phyloP scores from a whole-genome alignment of 2,888 invertebrate species.

The Eledona agricola region DNA sequence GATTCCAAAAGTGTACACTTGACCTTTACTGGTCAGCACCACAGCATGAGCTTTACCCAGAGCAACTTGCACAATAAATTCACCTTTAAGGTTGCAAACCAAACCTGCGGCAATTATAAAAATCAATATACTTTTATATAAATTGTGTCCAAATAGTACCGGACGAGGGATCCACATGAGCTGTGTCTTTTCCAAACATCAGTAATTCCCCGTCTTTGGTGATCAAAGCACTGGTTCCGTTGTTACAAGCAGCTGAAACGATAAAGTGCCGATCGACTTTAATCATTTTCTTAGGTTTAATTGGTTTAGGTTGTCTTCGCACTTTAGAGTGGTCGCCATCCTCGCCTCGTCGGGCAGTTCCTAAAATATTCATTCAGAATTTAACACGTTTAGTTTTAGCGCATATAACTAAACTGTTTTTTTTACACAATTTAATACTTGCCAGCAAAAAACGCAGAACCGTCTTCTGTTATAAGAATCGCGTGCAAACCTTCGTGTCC shows the following conservation, averaged over 20 bases:
- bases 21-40: conserved; percentile 85
- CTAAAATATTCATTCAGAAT: no score
- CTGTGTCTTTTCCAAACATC: conserved; percentile 94
- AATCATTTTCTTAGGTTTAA: conserved; percentile 91
- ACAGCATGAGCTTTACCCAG: conserved; percentile 97
- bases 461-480: conserved; percentile 90
- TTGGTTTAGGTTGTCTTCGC: conserved; percentile 87
- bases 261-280: conserved; percentile 88
- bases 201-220: conserved; percentile 89
- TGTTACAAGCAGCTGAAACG: conserved; percentile 88
- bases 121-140: conserved; percentile 26
- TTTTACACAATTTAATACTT: conserved; percentile 33
- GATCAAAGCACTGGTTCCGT: conserved; percentile 92
- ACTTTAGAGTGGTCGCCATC: conserved; percentile 85
- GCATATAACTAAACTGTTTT: no score
- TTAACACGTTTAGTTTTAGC: no score
- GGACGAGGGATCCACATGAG: conserved; percentile 76
- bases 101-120: no score
- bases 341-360: conserved; percentile 77
- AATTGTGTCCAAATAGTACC: not conserved
- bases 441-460: conserved; percentile 83
- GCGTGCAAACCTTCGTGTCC: conserved; percentile 96
- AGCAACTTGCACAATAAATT: conserved; percentile 71
- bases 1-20: conserved; percentile 94
- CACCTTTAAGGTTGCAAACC: conserved; percentile 58